Percentiles rank a stretch among this genome's conserved stretches.
phyloP scores from a whole-genome alignment of 2,888 invertebrate species.

The Mamestra brassicae region DNA sequence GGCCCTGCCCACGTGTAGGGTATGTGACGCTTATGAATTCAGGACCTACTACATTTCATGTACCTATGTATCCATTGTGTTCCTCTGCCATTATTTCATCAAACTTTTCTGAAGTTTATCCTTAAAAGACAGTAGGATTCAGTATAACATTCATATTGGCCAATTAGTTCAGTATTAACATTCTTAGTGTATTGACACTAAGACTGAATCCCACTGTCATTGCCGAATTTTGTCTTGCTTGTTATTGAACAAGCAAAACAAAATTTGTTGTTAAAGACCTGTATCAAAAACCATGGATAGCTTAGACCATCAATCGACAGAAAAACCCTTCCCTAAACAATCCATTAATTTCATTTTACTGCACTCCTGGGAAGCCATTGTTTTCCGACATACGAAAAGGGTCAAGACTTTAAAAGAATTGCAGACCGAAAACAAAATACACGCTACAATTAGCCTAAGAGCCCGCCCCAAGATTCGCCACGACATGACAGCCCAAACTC shows the following conservation, averaged over 20 bases:
- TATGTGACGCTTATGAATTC: background rate
- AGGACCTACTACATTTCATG: background rate
- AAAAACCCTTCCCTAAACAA: background rate
- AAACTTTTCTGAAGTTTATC: background rate
- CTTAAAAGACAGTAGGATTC: no score
- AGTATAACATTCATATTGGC: no score
- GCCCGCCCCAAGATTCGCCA: slow-evolving; percentile 26
- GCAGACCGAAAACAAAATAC: slow-evolving; percentile 20
- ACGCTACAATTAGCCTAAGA: slow-evolving; percentile 56
- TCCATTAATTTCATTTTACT: background rate
- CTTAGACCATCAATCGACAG: background rate
- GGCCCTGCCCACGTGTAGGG: background rate
- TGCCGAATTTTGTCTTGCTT: no score
- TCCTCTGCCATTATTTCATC: background rate
- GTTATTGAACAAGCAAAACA: no score
- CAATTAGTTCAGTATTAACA: no score
- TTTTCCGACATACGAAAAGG: slow-evolving; percentile 21
- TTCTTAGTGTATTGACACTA: no score
- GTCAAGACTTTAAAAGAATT: slow-evolving; percentile 7
- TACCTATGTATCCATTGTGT: background rate
- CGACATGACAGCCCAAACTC: slow-evolving; percentile 35
- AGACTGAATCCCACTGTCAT: no score
- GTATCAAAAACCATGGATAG: background rate
- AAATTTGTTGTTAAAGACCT: background rate
- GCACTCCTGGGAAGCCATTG: slow-evolving; percentile 1